A percentile compares a stretch with the other conserved stretches of the same genome.
phyloP scores from a whole-genome alignment of 2,797 vertebrate species.

The Lagocephalus sceleratus region DNA sequence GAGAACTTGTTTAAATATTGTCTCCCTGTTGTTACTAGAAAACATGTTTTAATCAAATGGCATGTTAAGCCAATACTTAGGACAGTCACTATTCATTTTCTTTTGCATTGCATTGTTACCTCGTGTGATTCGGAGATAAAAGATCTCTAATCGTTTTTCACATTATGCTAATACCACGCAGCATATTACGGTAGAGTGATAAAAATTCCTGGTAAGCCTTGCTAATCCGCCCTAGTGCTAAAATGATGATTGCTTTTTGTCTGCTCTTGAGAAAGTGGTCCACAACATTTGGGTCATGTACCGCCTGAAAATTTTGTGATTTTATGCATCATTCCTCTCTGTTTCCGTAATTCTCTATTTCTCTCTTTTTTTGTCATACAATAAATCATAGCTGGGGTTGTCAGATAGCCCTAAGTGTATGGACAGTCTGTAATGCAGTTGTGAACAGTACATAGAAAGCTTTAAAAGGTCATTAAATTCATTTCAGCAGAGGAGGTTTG shows the following conservation, averaged over 20 bases:
- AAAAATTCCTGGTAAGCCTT: conserved; percentile 66
- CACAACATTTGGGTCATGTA: conserved; percentile 55
- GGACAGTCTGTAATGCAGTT: conserved; percentile 29
- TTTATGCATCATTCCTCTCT: conserved; percentile 3
- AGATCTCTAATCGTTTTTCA: conserved; percentile 62
- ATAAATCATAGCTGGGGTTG: conserved; percentile 40
- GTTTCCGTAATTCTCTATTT: conserved; percentile 5
- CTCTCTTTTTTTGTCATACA: conserved; percentile 18
- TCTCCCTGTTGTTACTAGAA: too few relatives aligned
- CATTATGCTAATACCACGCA: conserved; percentile 68
- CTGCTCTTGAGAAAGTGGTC: conserved; percentile 55
- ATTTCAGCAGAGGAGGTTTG: conserved; percentile 26
- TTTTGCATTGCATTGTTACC: conserved; percentile 59
- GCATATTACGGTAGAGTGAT: conserved; percentile 64
- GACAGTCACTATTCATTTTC: conserved; percentile 54
- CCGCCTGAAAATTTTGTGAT: conserved; percentile 32
- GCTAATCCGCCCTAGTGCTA: conserved; percentile 67
- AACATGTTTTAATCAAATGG: conserved; percentile 14
- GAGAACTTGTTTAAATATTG: too few relatives aligned
- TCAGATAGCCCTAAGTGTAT: conserved; percentile 41
- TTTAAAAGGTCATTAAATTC: conserved; percentile 23
- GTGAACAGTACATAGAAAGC: conserved; percentile 29
- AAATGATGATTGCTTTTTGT: conserved; percentile 73
- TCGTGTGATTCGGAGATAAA: conserved; percentile 65
- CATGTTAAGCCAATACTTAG: conserved; percentile 28